Percentiles rank a stretch among this genome's conserved stretches.
phyloP scores from a whole-genome alignment of 2,113 vertebrate species.

The Haplotaxodon microlepis region DNA sequence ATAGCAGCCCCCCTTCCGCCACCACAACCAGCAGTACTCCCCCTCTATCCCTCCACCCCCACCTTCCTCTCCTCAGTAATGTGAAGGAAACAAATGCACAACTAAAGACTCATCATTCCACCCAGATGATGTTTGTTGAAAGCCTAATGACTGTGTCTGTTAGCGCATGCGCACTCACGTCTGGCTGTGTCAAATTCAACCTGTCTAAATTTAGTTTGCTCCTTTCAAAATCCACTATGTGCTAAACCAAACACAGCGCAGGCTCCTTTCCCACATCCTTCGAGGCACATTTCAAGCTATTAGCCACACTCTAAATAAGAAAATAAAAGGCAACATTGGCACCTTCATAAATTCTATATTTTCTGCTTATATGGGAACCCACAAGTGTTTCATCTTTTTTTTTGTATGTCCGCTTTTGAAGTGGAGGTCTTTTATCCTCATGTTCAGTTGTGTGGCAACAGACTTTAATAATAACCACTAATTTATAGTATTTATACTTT shows the following conservation, averaged over 20 bases:
- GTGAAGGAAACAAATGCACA: slow-evolving; percentile 44
- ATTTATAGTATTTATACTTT: not conserved
- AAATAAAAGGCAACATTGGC: not conserved
- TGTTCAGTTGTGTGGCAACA: not conserved
- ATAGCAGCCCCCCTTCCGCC: not conserved
- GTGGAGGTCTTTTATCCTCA: not conserved
- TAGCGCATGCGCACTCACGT: not conserved
- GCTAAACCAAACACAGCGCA: not conserved
- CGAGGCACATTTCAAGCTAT: slow-evolving; percentile 9
- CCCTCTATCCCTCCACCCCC: not conserved
- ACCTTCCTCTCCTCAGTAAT: slow-evolving; percentile 5
- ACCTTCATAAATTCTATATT: not conserved
- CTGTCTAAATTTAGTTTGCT: slow-evolving; percentile 45
- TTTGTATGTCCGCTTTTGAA: not conserved
- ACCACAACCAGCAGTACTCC: not conserved
- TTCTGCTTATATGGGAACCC: not conserved
- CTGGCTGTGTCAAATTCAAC: slow-evolving; percentile 35
- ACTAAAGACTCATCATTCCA: slow-evolving; percentile 44
- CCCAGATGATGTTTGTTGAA: slow-evolving; percentile 51
- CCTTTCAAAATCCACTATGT: not conserved
- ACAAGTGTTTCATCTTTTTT: not conserved
- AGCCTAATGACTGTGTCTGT: slow-evolving; percentile 35
- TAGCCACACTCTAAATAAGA: not conserved
- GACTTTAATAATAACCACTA: not conserved
- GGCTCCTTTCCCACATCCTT: not conserved